These are phyloP conservation scores for Tachysurus fulvidraco DNA, from an alignment of 2,113 vertebrate genomes.

Conservation along the genomic window DNA sequence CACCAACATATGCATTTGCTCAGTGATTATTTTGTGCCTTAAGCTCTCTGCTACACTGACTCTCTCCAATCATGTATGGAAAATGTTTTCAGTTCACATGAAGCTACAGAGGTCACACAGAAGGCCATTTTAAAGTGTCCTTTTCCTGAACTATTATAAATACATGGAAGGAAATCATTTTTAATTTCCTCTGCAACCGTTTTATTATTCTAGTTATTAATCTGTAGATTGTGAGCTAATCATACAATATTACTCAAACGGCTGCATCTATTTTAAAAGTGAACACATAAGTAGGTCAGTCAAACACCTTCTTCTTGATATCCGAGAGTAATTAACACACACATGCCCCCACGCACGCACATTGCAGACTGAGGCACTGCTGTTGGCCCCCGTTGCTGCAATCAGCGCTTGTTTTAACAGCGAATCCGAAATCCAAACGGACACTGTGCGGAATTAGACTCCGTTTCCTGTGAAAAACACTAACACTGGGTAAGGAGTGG, in stretches of 20 bases:
- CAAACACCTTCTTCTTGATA: slow-evolving; percentile 30
- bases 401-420: slow-evolving; percentile 79
- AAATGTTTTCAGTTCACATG: not conserved
- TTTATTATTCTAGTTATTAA: slow-evolving; percentile 14
- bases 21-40: slow-evolving; percentile 62
- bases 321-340: slow-evolving; percentile 29
- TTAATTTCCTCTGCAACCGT: slow-evolving; percentile 22
- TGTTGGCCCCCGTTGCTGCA: slow-evolving; percentile 38
- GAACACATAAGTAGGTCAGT: slow-evolving; percentile 19
- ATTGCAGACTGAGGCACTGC: slow-evolving; percentile 36
- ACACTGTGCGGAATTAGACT: slow-evolving; percentile 82
- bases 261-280: not conserved
- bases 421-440: slow-evolving; percentile 80
- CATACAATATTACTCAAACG: not conserved
- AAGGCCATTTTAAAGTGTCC: not conserved
- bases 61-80: not conserved
- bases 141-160: slow-evolving; percentile 20
- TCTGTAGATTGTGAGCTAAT: not conserved
- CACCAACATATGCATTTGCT: slow-evolving; percentile 26
- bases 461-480: slow-evolving; percentile 82
- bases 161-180: not conserved
- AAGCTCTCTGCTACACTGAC: slow-evolving; percentile 52
- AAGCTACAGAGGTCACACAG: slow-evolving; percentile 18
- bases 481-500: slow-evolving; percentile 36
- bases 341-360: slow-evolving; percentile 27